Percentiles rank a stretch among this genome's conserved stretches.
phyloP scores from a whole-genome alignment of 2,888 invertebrate genomes.

The Netelia fuscicornis region DNA sequence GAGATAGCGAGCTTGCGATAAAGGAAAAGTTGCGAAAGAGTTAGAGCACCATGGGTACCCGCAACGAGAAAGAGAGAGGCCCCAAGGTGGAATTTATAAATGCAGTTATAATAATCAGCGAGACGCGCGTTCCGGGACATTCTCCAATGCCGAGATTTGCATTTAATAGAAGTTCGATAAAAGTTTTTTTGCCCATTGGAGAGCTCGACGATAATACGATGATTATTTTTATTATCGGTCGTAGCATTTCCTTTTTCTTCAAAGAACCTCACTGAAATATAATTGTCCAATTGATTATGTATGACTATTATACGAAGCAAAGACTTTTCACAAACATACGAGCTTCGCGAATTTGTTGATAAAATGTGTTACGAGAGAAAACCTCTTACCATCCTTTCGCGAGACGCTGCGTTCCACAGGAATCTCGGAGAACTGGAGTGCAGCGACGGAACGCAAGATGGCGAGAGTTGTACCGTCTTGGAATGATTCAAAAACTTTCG shows the following conservation, averaged over 20 bases:
- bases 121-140: constrained; percentile 58
- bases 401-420: constrained; percentile 11
- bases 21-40: constrained; percentile 66
- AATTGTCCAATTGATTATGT: not conserved
- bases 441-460: constrained; percentile 47
- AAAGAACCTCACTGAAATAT: constrained; percentile 2
- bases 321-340: not conserved
- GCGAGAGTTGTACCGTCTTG: constrained; percentile 42
- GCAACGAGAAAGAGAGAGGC: constrained; percentile 35
- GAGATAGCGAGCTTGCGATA: constrained; percentile 68
- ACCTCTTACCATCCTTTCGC: constrained; percentile 42
- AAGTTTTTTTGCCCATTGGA: constrained; percentile 5
- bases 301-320: not conserved
- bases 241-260: not conserved
- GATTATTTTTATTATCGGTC: not conserved
- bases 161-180: constrained; percentile 67
- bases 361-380: constrained; percentile 1
- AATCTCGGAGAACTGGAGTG: constrained; percentile 29
- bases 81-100: constrained; percentile 64
- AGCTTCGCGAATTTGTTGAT: not conserved
- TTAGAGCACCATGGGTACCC: constrained; percentile 51
- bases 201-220: constrained; percentile 11
- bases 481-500: not conserved
- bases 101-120: constrained; percentile 70
- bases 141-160: constrained; percentile 63